These are phyloP conservation scores for Ophthalmolycus amberensis DNA, from an alignment of 2,113 vertebrate genomes.

Conservation along the genomic window DNA sequence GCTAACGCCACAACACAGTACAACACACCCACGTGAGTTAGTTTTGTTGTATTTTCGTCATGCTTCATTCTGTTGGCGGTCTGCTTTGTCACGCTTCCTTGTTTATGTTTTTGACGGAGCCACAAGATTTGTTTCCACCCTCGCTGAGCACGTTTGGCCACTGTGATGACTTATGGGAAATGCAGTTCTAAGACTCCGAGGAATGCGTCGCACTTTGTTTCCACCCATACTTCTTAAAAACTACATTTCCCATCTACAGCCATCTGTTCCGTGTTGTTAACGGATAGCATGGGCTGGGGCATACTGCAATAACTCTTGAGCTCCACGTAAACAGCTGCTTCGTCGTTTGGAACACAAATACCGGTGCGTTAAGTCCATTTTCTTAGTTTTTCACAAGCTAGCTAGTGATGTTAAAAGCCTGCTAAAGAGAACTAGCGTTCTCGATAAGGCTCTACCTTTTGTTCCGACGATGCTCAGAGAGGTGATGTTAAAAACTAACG, in stretches of 20 bases:
- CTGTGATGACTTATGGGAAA: constrained; percentile 32
- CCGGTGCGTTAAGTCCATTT: constrained; percentile 18
- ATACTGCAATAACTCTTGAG: constrained; percentile 50
- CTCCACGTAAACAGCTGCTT: constrained; percentile 42
- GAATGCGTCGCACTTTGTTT: fast-evolving
- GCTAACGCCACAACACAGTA: too few relatives aligned
- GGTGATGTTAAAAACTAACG: neutral
- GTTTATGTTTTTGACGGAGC: constrained; percentile 59
- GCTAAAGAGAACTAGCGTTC: neutral
- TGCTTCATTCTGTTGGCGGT: fast-evolving
- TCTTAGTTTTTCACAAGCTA: neutral
- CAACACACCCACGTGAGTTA: fast-evolving
- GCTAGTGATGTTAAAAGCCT: fast-evolving
- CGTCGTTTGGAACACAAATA: neutral
- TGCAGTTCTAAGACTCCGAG: neutral
- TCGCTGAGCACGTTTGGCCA: constrained; percentile 3
- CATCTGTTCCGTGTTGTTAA: constrained; percentile 21
- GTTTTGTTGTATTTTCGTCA: fast-evolving
- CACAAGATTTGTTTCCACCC: constrained; percentile 21
- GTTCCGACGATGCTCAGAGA: neutral
- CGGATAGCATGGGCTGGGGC: neutral
- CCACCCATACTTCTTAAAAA: neutral
- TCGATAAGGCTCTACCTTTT: neutral
- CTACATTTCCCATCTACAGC: constrained; percentile 60
- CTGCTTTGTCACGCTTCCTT: constrained; percentile 62